Conservation (phyloP, 1,140 invertebrate species). For the Penaeus vannamei region DNA sequence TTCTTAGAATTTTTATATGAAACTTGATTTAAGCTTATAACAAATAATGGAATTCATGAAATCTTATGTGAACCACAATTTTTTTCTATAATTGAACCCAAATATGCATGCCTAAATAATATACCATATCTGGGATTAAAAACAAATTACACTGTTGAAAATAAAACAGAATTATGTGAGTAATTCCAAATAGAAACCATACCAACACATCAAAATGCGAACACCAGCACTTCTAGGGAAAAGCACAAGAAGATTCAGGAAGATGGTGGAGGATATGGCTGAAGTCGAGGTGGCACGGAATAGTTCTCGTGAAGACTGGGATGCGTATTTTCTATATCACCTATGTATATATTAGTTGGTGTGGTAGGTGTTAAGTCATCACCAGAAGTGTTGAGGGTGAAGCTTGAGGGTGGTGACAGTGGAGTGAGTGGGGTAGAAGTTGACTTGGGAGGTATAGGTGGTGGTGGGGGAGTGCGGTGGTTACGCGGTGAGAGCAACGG, state of each 20-base stretch:
- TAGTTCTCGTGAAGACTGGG: constrained; percentile 62
- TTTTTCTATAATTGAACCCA: no score
- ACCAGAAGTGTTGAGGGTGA: constrained; percentile 56
- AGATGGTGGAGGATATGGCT: constrained; percentile 59
- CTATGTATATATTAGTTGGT: constrained; percentile 56
- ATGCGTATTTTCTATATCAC: constrained; percentile 29
- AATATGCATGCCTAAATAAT: background rate
- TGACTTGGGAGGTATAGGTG: constrained; percentile 70
- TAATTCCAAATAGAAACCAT: background rate
- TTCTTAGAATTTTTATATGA: no score
- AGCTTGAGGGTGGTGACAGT: constrained; percentile 59
- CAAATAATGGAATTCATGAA: no score
- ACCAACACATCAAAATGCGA: background rate
- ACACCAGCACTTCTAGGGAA: background rate
- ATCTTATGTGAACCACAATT: no score
- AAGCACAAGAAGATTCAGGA: constrained; percentile 33
- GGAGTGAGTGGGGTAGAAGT: constrained; percentile 67
- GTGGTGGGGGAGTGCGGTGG: constrained; percentile 68
- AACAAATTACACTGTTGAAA: constrained; percentile 32
- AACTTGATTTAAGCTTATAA: no score
- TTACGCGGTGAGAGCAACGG: constrained; percentile 70
- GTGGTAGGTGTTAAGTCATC: constrained; percentile 65
- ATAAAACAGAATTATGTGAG: background rate
- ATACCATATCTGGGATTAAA: background rate
- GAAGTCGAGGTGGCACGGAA: constrained; percentile 62